Conservation (phyloP, 2,888 invertebrate species). For the Diadegma fenestrale region DNA sequence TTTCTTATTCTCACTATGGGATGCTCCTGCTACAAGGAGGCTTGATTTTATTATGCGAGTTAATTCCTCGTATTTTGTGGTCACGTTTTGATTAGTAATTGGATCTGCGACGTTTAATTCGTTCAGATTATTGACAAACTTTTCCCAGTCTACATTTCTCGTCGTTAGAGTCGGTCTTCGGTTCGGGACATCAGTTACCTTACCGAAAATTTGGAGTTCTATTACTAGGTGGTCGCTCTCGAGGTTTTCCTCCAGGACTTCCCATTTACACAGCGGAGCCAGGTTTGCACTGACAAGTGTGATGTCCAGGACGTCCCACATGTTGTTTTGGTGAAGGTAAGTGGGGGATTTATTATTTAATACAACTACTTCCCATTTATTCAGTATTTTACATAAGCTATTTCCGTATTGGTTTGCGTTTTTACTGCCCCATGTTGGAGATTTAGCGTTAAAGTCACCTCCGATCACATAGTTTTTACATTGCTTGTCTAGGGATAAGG, state of each 20-base stretch:
- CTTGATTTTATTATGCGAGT: too few species aligned
- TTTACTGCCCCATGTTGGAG: neutral
- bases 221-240: neutral
- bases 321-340: neutral
- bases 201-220: too few species aligned
- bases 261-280: neutral
- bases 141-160: too few species aligned
- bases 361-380: neutral
- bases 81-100: too few species aligned
- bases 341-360: neutral
- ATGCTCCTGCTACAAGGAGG: too few species aligned
- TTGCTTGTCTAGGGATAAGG: neutral
- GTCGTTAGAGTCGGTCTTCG: too few species aligned
- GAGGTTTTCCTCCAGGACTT: neutral
- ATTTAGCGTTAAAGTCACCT: neutral
- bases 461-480: neutral
- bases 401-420: neutral
- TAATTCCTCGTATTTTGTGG: too few species aligned
- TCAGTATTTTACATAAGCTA: neutral
- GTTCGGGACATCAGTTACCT: too few species aligned
- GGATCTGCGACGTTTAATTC: too few species aligned
- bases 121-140: too few species aligned
- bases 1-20: too few species aligned
- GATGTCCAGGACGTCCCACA: neutral
- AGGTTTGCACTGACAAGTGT: neutral